These are phyloP conservation scores for Oasisia sp. DNA, from an alignment of 2,888 invertebrate species.

Conservation along the genomic window DNA sequence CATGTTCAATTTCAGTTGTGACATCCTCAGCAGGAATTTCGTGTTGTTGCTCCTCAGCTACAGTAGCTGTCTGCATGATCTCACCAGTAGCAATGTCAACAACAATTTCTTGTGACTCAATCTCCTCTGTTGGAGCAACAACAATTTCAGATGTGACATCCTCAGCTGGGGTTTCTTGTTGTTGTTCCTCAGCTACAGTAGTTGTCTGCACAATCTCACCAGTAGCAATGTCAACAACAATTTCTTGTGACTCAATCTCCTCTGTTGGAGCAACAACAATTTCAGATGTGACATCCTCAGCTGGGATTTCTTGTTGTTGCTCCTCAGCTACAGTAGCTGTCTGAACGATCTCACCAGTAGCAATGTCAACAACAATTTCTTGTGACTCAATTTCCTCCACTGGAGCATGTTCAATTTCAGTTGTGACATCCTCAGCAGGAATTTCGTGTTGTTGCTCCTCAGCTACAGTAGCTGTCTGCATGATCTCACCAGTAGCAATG, in stretches of 20 bases:
- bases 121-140: neutral
- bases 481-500: too few species aligned
- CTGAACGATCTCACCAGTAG: too few species aligned
- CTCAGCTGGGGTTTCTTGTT: neutral
- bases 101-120: constrained; percentile 22
- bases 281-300: neutral
- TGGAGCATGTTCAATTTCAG: too few species aligned
- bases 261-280: neutral
- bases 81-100: neutral
- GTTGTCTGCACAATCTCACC: neutral
- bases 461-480: too few species aligned
- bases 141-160: neutral
- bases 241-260: neutral
- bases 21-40: constrained; percentile 5
- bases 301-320: too few species aligned
- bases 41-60: neutral
- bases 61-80: neutral
- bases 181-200: neutral
- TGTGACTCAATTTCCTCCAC: too few species aligned
- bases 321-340: too few species aligned
- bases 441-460: too few species aligned
- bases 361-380: too few species aligned
- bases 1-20: constrained; percentile 37
- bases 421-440: too few species aligned
- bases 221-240: neutral